Evolutionary conservation across 1,140 invertebrate genomes (phyloP).

Genomic region (Ceratosolen fusciceps): DNA sequence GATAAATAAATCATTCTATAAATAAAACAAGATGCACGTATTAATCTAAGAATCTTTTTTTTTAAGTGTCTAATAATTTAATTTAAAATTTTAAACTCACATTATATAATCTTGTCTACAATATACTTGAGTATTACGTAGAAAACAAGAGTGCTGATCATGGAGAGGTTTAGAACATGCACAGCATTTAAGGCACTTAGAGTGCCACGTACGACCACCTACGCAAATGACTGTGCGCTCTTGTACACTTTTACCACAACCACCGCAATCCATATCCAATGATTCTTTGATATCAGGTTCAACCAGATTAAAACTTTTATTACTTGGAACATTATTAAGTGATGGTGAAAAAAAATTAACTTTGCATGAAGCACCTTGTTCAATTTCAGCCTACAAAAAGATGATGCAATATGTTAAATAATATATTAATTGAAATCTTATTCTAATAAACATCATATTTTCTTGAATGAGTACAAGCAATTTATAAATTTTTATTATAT

Average conservation of each 20-base stretch:
- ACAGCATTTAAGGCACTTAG: constrained; percentile 68
- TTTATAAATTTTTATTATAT: too few relatives aligned
- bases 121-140: constrained; percentile 67
- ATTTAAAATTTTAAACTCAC: constrained; percentile 58
- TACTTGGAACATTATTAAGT: constrained; percentile 2
- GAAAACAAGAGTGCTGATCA: constrained; percentile 69
- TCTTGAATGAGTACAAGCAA: too few relatives aligned
- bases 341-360: constrained; percentile 6
- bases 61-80: too few relatives aligned
- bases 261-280: constrained; percentile 69
- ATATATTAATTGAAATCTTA: too few relatives aligned
- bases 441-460: too few relatives aligned
- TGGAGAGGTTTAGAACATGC: constrained; percentile 66
- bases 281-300: constrained; percentile 18
- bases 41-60: too few relatives aligned
- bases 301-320: background rate
- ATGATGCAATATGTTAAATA: too few relatives aligned
- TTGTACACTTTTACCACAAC: constrained; percentile 66
- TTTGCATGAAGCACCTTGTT: background rate
- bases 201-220: constrained; percentile 69
- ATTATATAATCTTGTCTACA: constrained; percentile 68
- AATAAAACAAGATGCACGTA: too few relatives aligned
- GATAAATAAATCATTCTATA: too few relatives aligned
- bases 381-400: background rate
- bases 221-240: constrained; percentile 68